Conservation (phyloP, 2,888 invertebrate species). For the Abrostola tripartita region DNA sequence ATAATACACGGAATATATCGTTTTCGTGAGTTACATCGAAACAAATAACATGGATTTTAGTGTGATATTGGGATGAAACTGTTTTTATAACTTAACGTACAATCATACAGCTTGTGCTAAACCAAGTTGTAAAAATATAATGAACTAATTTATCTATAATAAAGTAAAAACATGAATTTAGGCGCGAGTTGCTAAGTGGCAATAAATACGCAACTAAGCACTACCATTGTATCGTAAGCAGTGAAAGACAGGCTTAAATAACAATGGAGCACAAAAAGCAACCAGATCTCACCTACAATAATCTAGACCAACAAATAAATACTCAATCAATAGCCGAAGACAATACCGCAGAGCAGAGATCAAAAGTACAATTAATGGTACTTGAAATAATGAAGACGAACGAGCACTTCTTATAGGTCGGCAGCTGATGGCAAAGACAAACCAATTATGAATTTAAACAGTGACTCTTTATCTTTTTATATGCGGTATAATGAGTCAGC, state of each 20-base stretch:
- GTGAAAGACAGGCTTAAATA: slow-evolving; percentile 34
- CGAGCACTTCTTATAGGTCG: slow-evolving; percentile 5
- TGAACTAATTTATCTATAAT: background rate
- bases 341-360: slow-evolving; percentile 23
- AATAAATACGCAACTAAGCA: slow-evolving; percentile 9
- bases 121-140: background rate
- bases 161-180: background rate
- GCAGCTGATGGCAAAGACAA: background rate
- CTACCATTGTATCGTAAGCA: slow-evolving; percentile 26
- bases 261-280: slow-evolving; percentile 48
- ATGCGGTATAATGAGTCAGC: background rate
- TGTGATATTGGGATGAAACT: background rate
- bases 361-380: slow-evolving; percentile 23
- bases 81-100: background rate
- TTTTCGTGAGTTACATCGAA: slow-evolving; percentile 1
- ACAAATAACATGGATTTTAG: background rate
- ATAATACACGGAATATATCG: slow-evolving; percentile 1
- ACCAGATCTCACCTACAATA: slow-evolving; percentile 37
- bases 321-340: slow-evolving; percentile 24
- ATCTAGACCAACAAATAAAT: slow-evolving; percentile 28
- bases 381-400: slow-evolving; percentile 19
- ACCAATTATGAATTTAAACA: background rate
- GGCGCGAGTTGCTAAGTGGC: background rate
- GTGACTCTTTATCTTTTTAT: background rate
- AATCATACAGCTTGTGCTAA: background rate